Evolutionary conservation across 2,113 vertebrate genomes (phyloP).

Genomic region (Triplophysa tibetana): DNA sequence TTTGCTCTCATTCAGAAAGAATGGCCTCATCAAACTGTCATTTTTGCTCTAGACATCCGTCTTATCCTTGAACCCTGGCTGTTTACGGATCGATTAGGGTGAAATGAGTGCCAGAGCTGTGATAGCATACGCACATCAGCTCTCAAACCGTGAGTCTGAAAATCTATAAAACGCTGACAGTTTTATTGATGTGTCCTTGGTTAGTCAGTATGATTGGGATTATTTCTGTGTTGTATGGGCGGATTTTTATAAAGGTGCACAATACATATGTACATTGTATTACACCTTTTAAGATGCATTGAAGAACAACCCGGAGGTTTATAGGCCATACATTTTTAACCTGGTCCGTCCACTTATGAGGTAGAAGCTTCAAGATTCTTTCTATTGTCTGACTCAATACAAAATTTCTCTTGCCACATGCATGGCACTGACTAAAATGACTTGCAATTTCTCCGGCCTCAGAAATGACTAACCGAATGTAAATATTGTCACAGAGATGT

Average conservation of each 20-base stretch:
- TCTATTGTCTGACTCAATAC: neutral
- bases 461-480: neutral
- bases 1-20: constrained; percentile 3
- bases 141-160: constrained; percentile 16
- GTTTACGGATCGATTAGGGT: constrained; percentile 21
- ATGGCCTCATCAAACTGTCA: constrained; percentile 20
- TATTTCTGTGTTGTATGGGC: neutral
- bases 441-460: neutral
- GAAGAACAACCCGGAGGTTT: constrained; percentile 26
- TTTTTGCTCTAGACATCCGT: constrained; percentile 16
- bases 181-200: constrained; percentile 22
- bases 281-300: constrained; percentile 27
- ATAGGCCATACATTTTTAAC: constrained; percentile 39
- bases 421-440: neutral
- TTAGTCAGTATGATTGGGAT: neutral
- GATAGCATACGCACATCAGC: neutral
- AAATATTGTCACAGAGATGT: neutral
- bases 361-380: constrained; percentile 14
- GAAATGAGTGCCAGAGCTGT: constrained; percentile 12
- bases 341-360: constrained; percentile 5
- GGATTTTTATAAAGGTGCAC: too few relatives aligned
- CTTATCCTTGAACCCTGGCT: constrained; percentile 30
- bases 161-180: constrained; percentile 23
- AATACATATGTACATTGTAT: neutral
- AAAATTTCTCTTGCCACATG: too few relatives aligned